These are phyloP conservation scores for Phrynocephalus versicolor DNA, from an alignment of 2,113 vertebrate species.

Conservation along the genomic window DNA sequence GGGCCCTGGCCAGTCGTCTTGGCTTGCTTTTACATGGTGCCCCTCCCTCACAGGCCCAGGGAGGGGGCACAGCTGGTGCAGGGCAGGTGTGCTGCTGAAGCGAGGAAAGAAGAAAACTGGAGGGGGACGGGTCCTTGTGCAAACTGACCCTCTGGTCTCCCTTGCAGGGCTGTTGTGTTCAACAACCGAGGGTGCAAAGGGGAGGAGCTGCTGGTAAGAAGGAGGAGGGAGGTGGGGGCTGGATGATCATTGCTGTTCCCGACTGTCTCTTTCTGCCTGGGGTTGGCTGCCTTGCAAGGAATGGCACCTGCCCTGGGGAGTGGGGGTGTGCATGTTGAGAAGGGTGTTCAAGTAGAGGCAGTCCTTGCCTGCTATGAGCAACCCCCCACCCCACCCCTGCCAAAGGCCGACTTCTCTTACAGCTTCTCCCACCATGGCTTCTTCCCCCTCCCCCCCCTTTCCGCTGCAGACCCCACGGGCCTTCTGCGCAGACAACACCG, in stretches of 20 bases:
- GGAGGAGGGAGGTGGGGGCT: too few relatives aligned
- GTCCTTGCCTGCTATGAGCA: not conserved
- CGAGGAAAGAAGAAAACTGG: too few relatives aligned
- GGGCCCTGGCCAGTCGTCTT: too few relatives aligned
- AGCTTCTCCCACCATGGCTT: not conserved
- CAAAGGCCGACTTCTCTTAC: conserved; percentile 72
- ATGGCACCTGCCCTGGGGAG: not conserved
- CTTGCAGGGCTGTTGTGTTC: conserved; percentile 80
- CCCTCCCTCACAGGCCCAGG: too few relatives aligned
- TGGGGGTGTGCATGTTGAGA: not conserved
- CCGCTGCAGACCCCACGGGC: conserved; percentile 77
- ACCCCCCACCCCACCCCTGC: not conserved
- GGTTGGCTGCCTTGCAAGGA: not conserved
- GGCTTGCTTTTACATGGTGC: too few relatives aligned
- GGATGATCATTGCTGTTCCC: too few relatives aligned
- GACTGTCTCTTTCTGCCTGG: not conserved
- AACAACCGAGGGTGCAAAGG: conserved; percentile 82
- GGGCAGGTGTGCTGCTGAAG: too few relatives aligned
- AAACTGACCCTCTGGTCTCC: not conserved
- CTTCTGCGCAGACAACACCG: conserved; percentile 80
- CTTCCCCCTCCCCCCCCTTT: not conserved
- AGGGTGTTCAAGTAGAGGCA: not conserved
- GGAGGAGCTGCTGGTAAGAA: conserved; percentile 82
- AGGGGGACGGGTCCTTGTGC: not conserved
- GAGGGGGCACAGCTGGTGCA: too few relatives aligned